Percentiles rank a stretch among this genome's conserved stretches.
These are phyloP conservation scores for Apaloderma vittatum DNA, from an alignment of 2,113 vertebrate genomes.

Conservation along the genomic window DNA sequence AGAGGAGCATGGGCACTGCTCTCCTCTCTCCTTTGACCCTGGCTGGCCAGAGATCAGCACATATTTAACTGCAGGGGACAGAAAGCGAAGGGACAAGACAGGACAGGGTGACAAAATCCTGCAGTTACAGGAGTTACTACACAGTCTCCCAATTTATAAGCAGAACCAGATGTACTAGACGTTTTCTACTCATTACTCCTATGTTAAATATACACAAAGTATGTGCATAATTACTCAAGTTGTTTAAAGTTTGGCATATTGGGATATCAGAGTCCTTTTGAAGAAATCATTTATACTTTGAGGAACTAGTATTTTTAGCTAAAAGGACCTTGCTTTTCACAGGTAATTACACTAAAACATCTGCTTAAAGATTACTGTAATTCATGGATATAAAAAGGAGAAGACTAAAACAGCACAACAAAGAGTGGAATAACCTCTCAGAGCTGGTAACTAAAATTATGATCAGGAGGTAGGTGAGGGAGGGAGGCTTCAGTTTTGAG, in stretches of 20 bases:
- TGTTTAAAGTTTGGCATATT: background rate
- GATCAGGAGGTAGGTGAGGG: background rate
- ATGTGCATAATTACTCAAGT: background rate
- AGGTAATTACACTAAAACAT: background rate
- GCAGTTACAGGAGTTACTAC: background rate
- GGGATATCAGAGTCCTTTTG: background rate
- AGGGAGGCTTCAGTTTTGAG: background rate
- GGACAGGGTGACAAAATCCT: no score
- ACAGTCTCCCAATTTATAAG: background rate
- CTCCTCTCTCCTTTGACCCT: no score
- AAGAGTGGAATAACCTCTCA: background rate
- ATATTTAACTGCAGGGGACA: accelerated
- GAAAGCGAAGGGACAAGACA: no score
- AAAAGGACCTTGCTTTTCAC: background rate
- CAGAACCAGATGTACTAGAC: background rate
- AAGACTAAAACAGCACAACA: background rate
- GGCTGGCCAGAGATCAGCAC: background rate
- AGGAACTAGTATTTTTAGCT: background rate
- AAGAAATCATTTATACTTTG: background rate
- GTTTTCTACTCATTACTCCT: background rate
- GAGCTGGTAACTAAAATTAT: background rate
- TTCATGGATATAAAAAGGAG: background rate
- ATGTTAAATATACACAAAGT: background rate
- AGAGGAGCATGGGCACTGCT: background rate
- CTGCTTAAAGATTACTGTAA: background rate